Percentiles rank a stretch among this genome's conserved stretches.
Evolutionary conservation across 2,888 invertebrate species (phyloP).

Genomic region (Drosophila melanocephala): DNA sequence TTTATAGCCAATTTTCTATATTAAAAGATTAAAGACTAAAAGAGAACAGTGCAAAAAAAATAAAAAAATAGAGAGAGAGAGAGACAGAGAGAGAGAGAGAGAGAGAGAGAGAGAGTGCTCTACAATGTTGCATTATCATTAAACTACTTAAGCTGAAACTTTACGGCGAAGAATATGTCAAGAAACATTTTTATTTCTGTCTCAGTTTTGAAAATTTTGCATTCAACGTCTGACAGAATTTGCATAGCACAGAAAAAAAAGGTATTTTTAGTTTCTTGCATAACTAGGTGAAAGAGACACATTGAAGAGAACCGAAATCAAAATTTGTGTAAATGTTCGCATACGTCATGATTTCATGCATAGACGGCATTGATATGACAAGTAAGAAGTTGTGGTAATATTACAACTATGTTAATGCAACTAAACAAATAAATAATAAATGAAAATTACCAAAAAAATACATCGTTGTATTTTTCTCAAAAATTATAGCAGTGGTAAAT

Average conservation of each 20-base stretch:
- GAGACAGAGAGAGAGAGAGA: no score
- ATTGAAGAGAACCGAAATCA: conserved; percentile 3
- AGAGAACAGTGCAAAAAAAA: neutral
- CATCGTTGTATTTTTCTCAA: neutral
- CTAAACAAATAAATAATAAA: neutral
- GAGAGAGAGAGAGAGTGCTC: neutral
- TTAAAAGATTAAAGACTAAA: neutral
- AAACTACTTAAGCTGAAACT: neutral
- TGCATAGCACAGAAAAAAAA: conserved; percentile 5
- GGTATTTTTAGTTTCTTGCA: conserved; percentile 20
- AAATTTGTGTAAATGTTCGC: neutral
- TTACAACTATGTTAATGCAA: neutral
- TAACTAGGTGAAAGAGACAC: neutral
- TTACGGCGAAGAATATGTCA: neutral
- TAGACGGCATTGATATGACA: neutral
- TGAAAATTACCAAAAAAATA: neutral
- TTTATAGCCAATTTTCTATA: neutral
- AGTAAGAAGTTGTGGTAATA: neutral
- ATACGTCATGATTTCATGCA: conserved; percentile 1
- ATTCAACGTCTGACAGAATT: conserved; percentile 4
- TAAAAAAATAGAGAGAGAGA: neutral
- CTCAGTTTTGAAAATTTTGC: neutral
- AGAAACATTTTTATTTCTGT: conserved; percentile 6
- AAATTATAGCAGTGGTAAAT: neutral
- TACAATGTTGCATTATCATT: neutral